Percentiles rank a stretch among this genome's conserved stretches.
Conservation (phyloP, 2,888 invertebrate species). For the Mechanitis messenoides region DNA sequence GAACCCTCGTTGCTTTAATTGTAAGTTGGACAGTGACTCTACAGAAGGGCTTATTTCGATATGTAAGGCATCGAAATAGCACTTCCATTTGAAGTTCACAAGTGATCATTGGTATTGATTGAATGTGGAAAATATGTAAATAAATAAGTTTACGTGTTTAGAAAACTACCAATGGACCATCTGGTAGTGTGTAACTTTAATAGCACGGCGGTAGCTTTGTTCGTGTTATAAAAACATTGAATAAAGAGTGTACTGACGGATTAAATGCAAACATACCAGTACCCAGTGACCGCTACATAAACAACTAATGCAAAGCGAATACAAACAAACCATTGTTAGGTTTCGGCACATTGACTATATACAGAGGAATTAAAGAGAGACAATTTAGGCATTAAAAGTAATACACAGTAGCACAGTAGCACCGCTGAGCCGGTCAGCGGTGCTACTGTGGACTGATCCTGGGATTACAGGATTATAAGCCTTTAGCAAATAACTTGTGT, state of each 20-base stretch:
- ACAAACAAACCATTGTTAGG: slow-evolving; percentile 66
- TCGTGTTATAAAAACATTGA: slow-evolving; percentile 52
- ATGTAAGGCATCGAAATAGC: too few relatives aligned
- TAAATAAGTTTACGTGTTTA: background rate
- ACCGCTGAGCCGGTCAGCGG: slow-evolving; percentile 31
- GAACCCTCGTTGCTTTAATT: too few relatives aligned
- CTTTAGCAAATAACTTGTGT: slow-evolving; percentile 53
- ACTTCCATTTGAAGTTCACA: too few relatives aligned
- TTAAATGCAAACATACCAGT: slow-evolving; percentile 62
- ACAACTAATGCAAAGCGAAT: slow-evolving; percentile 63
- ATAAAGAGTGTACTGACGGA: slow-evolving; percentile 66
- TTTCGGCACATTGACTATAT: slow-evolving; percentile 37
- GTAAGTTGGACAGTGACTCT: too few relatives aligned
- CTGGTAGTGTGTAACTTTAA: slow-evolving; percentile 4
- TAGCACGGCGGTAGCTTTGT: slow-evolving; percentile 33
- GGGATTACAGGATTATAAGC: slow-evolving; percentile 65
- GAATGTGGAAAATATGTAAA: too few relatives aligned
- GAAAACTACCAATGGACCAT: background rate
- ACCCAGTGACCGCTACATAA: slow-evolving; percentile 60
- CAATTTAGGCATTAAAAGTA: slow-evolving; percentile 53
- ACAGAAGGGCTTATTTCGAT: too few relatives aligned
- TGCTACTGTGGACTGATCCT: slow-evolving; percentile 57
- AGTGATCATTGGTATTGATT: too few relatives aligned
- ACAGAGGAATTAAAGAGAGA: slow-evolving; percentile 47
- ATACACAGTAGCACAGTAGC: too few relatives aligned